Base-by-base conservation (phyloP, 1,140 invertebrate genomes). In the Bombus impatiens region DNA sequence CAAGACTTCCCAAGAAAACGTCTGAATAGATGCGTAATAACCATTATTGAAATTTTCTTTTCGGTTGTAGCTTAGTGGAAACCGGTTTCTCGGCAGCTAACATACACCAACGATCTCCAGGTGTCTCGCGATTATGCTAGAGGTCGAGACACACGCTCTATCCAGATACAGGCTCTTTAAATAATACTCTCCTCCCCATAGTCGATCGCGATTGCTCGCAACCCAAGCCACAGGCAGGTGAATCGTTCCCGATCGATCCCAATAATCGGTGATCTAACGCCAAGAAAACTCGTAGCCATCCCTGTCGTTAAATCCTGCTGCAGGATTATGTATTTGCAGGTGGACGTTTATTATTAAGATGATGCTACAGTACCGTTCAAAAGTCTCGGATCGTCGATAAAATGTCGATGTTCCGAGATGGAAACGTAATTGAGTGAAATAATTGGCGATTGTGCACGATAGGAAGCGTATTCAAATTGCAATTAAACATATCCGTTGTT, bases 31-130 rank as follows among this genome's bases (percentile, higher is more conserved):
- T 28, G 47, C 62, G 82, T 78, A 80, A 85, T 85, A 85, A 85
- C 57, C 40, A 72, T 85, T 79, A 85, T 85, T 80, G 74, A 88
- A 82, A 72, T 86, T 89, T 89, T 89, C 87, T 76, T 68, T 74
- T 88, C 78, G 78, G 59, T 86, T 72, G 57, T 79, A 65, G n/a
- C 74, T 77, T 10, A 71, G 68, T 6, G 37, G 42, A 83, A 89
- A 89, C 79, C 78, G 78, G 72, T 89, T 86, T 76, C 53, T 59
- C 77, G 2, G 53, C 67, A 40, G 37, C 32, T 68, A 62, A n/a
- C 67, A 57, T 78, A 72, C 78, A 88, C 40, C 32, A 71, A 79
- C 65, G 70, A 79, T 79, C 57, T 40, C 79, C 67, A 71, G 74
- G 67, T 72, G 67, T 75, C 72, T 47, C 28, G 35, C 59, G 67